Base-by-base conservation (phyloP, 1,140 invertebrate genomes). In the Aphidius ervi region DNA sequence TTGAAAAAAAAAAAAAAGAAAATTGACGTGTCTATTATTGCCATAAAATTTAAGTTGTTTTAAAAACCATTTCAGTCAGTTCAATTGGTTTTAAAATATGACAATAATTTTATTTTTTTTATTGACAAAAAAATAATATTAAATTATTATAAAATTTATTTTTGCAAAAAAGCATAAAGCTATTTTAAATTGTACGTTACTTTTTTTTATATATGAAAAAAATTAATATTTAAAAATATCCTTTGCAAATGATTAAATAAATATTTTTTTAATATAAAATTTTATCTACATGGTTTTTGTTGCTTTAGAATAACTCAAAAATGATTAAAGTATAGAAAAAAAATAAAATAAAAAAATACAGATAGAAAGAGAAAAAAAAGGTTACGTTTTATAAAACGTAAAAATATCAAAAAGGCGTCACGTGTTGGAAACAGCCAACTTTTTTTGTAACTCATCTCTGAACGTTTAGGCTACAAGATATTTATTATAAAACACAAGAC, bases 231-330 rank as follows among this genome's bases (percentile, higher is more conserved):
- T 16, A 16, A 16, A 16, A 16, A 16, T 16, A 16, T 16, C 16
- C 1, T 16, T 16, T 16, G 16, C 16, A 16, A 16, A 16, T 16
- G 0, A 1, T 16, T 16, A 16, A 16, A 16, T 16, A 16, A 16
- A 41, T 56, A 43, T 43, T 46, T 46, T 64, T 65, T 67, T 63
- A 65, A 31, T 31, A 31, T 31, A 31, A 31, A 31, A 31, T 31
- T 31, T 31, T 31, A 31, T 31, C 16, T 16, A 16, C 16, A 31
- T 67, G 63, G 56, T 61, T 49, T 52, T 54, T 47, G 56, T 64
- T 65, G 57, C 54, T 69, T 71, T 70, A 70, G 73, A 76, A 76
- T 78, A 76, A 77, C 69, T 73, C 68, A 72, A 72, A 68, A 78
- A 78, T 74, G 72, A 78, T 76, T 72, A 72, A 66, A 31, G 23